A percentile compares a stretch with the other conserved stretches of the same genome.
Conservation (phyloP, 2,113 vertebrate genomes). For the Pionites leucogaster region DNA sequence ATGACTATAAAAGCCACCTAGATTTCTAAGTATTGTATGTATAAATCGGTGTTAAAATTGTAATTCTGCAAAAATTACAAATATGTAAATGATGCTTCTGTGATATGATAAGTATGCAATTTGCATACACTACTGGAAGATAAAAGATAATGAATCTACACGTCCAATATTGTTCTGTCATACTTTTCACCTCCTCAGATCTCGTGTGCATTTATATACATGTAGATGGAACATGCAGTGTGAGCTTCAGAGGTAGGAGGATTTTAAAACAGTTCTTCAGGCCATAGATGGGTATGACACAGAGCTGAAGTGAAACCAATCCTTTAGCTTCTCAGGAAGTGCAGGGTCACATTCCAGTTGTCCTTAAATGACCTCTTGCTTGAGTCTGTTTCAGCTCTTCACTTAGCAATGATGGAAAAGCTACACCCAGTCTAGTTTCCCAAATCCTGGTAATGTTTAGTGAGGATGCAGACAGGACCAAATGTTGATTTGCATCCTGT, state of each 20-base stretch:
- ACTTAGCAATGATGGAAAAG: conserved; percentile 13
- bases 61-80: neutral
- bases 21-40: neutral
- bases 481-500: neutral
- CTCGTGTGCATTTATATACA: rapidly evolving
- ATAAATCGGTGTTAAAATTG: neutral
- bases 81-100: neutral
- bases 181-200: neutral
- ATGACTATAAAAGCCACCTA: neutral
- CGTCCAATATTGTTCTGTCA: neutral
- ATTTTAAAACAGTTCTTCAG: conserved; percentile 27
- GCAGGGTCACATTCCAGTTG: conserved; percentile 40
- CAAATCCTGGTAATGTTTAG: conserved; percentile 33
- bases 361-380: conserved; percentile 39
- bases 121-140: neutral
- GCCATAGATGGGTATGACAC: neutral
- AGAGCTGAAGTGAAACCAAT: conserved; percentile 26
- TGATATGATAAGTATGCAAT: neutral
- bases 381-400: conserved; percentile 12
- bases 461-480: neutral
- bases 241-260: neutral
- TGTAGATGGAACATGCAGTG: neutral
- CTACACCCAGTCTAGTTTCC: conserved; percentile 34
- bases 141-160: neutral
- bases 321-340: conserved; percentile 28